phyloP scores from a whole-genome alignment of 2,113 vertebrate genomes.

The Osmerus eperlanus region DNA sequence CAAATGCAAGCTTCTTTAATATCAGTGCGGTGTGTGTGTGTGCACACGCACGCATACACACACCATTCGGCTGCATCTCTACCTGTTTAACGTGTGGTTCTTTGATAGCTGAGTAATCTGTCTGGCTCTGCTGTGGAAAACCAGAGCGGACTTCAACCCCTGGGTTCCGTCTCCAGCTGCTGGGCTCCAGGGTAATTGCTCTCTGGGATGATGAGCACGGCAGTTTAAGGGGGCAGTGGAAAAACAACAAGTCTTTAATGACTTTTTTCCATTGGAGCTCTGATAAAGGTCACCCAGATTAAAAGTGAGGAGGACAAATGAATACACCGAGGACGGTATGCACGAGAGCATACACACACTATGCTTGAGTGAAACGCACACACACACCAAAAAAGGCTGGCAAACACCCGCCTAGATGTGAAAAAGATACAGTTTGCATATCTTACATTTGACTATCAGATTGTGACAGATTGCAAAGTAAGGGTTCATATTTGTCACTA shows the following conservation, averaged over 20 bases:
- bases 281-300: slow-evolving; percentile 9
- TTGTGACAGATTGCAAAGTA: no score
- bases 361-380: no score
- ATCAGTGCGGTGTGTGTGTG: no score
- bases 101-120: slow-evolving; percentile 4
- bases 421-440: no score
- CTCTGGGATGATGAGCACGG: slow-evolving; percentile 17
- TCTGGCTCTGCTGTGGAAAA: slow-evolving; percentile 5
- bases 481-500: no score
- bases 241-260: slow-evolving; percentile 27
- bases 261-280: slow-evolving; percentile 40
- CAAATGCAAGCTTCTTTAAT: no score
- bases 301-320: neutral
- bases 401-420: no score
- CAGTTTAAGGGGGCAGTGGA: slow-evolving; percentile 5
- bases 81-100: no score
- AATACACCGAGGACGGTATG: neutral
- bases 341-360: no score
- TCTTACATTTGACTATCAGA: no score
- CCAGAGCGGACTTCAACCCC: slow-evolving; percentile 29
- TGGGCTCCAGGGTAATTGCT: slow-evolving; percentile 11
- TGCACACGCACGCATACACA: no score
- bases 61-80: no score
- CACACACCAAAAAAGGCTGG: neutral
- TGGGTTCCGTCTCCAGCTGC: slow-evolving; percentile 10